Evolutionary conservation across 2,113 vertebrate species (phyloP).

Genomic region (Ahaetulla prasina): DNA sequence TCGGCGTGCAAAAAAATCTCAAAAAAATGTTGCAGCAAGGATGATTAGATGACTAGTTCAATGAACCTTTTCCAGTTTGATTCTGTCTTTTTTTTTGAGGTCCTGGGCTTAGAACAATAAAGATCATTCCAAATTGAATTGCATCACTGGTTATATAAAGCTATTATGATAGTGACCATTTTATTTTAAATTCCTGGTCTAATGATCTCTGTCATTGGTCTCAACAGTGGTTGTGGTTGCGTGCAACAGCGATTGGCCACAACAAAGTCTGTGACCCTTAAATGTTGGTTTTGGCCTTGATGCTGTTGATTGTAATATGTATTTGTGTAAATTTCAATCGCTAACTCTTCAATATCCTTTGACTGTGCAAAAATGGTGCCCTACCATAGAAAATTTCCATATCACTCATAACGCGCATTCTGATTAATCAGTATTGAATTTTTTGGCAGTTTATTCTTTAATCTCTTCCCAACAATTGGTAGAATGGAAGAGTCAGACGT

Average conservation of each 20-base stretch:
- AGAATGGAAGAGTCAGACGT: background rate
- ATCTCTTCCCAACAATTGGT: background rate
- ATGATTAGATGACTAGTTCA: background rate
- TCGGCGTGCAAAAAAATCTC: background rate
- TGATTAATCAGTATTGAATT: constrained; percentile 2
- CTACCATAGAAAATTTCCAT: background rate
- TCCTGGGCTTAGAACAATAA: background rate
- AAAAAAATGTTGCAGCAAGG: background rate
- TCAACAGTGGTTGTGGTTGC: no score
- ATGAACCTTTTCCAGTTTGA: background rate
- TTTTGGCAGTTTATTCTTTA: constrained; percentile 8
- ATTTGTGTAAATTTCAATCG: background rate
- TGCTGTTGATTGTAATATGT: background rate
- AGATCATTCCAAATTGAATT: background rate
- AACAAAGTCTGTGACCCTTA: background rate
- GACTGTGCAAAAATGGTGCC: background rate
- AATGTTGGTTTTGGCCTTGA: background rate
- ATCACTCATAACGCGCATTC: background rate
- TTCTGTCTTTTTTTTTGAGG: background rate
- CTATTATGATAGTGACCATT: background rate
- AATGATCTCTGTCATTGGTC: background rate
- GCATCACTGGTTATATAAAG: background rate
- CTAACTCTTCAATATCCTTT: background rate
- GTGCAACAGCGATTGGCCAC: no score
- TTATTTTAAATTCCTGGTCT: background rate